Evolutionary conservation across 2,797 vertebrate species (phyloP).

Genomic region (Acanthis flammea): DNA sequence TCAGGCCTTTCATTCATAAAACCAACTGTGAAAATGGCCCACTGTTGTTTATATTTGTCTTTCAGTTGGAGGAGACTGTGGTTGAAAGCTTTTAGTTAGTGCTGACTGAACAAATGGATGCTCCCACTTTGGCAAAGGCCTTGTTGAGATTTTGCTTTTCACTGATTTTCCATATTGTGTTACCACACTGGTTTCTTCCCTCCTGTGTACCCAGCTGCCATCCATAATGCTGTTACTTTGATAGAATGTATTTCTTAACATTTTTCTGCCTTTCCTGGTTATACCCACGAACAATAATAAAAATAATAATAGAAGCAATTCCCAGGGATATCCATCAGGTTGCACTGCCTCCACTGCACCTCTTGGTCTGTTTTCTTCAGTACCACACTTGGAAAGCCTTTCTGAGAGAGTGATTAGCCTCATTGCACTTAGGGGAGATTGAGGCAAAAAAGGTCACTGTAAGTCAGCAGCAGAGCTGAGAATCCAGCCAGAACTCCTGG

Average conservation of each 20-base stretch:
- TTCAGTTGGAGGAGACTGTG: background rate
- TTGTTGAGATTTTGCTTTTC: background rate
- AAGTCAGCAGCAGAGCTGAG: background rate
- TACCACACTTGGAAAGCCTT: background rate
- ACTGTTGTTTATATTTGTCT: background rate
- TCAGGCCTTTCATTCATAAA: background rate
- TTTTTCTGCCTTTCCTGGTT: background rate
- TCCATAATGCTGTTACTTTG: background rate
- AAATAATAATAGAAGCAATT: background rate
- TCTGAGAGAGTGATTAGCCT: background rate
- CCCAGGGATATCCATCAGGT: background rate
- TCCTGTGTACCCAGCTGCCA: background rate
- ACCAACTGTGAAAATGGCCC: background rate
- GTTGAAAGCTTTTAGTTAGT: background rate
- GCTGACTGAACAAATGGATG: background rate
- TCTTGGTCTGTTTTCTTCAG: background rate
- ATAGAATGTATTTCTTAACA: background rate
- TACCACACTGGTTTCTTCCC: background rate
- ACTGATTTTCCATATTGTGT: background rate
- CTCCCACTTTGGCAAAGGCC: background rate
- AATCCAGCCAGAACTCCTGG: background rate
- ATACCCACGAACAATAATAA: background rate
- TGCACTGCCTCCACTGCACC: background rate
- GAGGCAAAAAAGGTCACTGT: background rate
- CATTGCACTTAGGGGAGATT: background rate